phyloP scores from a whole-genome alignment of 2,797 vertebrate genomes.

The Darevskia mixta region DNA sequence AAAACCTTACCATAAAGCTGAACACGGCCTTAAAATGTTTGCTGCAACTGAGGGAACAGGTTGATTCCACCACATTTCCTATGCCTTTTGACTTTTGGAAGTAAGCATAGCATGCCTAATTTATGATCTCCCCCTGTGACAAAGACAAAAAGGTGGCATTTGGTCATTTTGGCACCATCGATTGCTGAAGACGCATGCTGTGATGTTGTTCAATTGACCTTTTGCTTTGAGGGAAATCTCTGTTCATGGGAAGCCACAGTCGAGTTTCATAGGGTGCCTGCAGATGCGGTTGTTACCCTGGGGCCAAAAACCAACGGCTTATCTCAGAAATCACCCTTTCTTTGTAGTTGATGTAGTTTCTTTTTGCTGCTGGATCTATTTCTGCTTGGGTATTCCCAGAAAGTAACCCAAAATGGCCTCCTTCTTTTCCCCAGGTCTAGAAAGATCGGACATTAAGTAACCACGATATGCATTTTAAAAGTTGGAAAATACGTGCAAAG shows the following conservation, averaged over 20 bases:
- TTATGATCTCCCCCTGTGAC: slow-evolving; percentile 20
- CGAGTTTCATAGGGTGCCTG: slow-evolving; percentile 4
- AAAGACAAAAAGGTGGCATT: slow-evolving; percentile 8
- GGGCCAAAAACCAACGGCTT: not conserved
- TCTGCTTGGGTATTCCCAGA: not conserved
- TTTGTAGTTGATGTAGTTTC: not conserved
- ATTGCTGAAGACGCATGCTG: not conserved
- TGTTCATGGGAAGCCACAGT: slow-evolving; percentile 18
- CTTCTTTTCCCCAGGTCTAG: not conserved
- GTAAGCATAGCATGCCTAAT: not conserved
- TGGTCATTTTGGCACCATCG: slow-evolving; percentile 5
- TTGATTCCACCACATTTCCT: slow-evolving; percentile 30
- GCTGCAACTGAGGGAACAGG: not conserved
- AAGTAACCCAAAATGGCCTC: not conserved
- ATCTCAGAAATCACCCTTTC: not conserved
- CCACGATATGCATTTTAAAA: not conserved
- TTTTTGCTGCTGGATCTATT: not conserved
- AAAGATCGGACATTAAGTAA: not conserved
- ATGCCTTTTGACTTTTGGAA: slow-evolving; percentile 12
- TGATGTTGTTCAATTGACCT: slow-evolving; percentile 1
- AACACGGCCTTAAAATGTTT: no score
- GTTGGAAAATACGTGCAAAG: not conserved
- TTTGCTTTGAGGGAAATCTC: slow-evolving; percentile 14
- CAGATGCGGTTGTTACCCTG: not conserved
- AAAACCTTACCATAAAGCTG: no score